Evolutionary conservation across 1,140 invertebrate genomes (phyloP), one percentile per base, ranked within the genome.

Genomic region (Rhopalosiphum maidis): DNA sequence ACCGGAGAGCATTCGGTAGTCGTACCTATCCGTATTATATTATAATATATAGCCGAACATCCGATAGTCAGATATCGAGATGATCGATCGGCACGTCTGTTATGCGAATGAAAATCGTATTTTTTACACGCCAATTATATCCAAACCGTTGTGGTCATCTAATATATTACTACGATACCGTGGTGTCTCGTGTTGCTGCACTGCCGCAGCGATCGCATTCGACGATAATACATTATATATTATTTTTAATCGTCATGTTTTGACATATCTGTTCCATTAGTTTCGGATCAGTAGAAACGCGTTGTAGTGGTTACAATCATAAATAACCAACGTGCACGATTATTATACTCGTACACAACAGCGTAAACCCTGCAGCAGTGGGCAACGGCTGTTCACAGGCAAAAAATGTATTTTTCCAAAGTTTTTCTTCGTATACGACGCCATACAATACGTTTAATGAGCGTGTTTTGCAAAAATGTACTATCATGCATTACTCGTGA

Each of bases 51-150:
- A 30, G 55, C 25, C 55, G 55, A 60, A 60, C 37, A 86, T 86
- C 18, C n/a, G n/a, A 35, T 77, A 77, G 68, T 77, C 4, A 60
- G 55, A 35, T 77, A 77, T 35, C 30, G 68, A 77, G 30, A 77
- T 77, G 68, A 77, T 77, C n/a, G 68, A 77, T 77, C n/a, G 68
- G 30, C n/a, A 35, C n/a, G 68, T 77, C 68, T 77, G 55, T 60
- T 60, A 77, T 35, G n/a, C 68, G n/a, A 77, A 77, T 35, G 68
- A 77, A 77, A 77, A 77, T 37, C 82, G 82, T 85, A 41, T 43
- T 85, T 85, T 85, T 85, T 85, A 37, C 55, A 77, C 30, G n/a
- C 68, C n/a, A 77, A 77, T 77, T 77, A 77, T 77, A 55, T 35
- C n/a, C n/a, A 77, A 77, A 77, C n/a, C 68, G 15, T 77, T n/a